Conservation (phyloP, 2,797 vertebrate genomes). For the Acridotheres tristis region DNA sequence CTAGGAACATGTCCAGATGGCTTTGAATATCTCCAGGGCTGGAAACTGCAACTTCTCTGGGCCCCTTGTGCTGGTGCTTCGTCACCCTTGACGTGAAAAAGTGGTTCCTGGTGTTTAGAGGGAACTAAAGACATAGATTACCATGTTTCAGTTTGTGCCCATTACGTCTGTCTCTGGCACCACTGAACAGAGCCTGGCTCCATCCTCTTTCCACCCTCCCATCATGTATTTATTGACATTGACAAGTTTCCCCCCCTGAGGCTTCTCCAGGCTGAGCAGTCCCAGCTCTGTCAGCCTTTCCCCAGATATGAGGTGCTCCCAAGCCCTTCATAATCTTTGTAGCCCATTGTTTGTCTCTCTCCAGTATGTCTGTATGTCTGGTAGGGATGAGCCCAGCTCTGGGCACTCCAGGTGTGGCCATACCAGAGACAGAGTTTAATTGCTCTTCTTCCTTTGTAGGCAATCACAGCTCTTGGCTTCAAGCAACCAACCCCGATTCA, state of each 20-base stretch:
- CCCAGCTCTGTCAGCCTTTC: neutral
- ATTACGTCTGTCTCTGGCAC: neutral
- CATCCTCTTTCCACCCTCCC: neutral
- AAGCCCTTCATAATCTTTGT: neutral
- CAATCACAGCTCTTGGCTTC: constrained; percentile 90
- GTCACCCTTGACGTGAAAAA: neutral
- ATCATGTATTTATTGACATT: neutral
- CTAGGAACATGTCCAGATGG: fast-evolving
- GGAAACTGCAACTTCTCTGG: neutral
- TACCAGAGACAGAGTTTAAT: neutral
- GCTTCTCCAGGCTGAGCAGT: neutral
- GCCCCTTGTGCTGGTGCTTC: neutral
- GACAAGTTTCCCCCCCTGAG: neutral
- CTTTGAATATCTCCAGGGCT: neutral
- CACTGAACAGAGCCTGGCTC: neutral
- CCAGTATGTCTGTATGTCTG: neutral
- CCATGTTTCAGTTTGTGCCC: neutral
- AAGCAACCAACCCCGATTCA: constrained; percentile 95
- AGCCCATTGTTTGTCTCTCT: neutral
- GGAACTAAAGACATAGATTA: neutral
- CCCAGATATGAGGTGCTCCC: fast-evolving
- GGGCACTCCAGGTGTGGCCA: neutral
- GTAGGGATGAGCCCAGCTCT: neutral
- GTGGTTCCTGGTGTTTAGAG: neutral
- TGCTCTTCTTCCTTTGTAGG: constrained; percentile 65